Evolutionary conservation across 2,113 vertebrate genomes (phyloP).

Genomic region (Piprites chloris): DNA sequence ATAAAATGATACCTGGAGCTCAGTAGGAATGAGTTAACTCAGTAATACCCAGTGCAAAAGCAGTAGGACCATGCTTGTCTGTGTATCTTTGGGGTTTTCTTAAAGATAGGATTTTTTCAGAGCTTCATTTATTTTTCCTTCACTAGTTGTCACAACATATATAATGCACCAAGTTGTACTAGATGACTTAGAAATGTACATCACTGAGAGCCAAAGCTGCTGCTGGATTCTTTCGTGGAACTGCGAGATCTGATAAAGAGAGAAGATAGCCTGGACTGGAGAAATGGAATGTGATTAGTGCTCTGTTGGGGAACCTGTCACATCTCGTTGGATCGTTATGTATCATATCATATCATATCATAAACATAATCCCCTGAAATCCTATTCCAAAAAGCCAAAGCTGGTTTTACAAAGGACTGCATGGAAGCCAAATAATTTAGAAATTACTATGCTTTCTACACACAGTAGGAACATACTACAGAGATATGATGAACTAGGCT

Average conservation of each 20-base stretch:
- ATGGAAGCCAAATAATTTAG: background rate
- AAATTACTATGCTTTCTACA: background rate
- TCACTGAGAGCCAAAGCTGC: background rate
- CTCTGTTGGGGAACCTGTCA: background rate
- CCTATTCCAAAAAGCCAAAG: background rate
- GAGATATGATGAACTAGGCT: background rate
- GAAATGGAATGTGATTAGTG: background rate
- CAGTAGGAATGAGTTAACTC: background rate
- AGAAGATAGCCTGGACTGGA: background rate
- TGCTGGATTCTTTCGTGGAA: background rate
- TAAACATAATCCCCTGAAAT: background rate
- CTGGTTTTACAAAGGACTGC: background rate
- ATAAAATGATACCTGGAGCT: background rate
- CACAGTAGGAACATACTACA: background rate
- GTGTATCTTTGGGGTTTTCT: background rate
- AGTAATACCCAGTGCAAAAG: background rate
- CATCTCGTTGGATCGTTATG: fast-evolving
- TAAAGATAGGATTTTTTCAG: background rate
- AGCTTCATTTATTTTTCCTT: background rate
- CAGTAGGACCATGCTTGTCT: background rate
- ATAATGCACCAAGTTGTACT: background rate
- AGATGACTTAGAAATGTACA: background rate
- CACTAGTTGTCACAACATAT: background rate
- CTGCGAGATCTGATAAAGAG: background rate
- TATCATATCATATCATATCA: background rate